These are phyloP conservation scores for Threskiornis aethiopicus DNA, from an alignment of 2,797 vertebrate genomes.

Conservation along the genomic window DNA sequence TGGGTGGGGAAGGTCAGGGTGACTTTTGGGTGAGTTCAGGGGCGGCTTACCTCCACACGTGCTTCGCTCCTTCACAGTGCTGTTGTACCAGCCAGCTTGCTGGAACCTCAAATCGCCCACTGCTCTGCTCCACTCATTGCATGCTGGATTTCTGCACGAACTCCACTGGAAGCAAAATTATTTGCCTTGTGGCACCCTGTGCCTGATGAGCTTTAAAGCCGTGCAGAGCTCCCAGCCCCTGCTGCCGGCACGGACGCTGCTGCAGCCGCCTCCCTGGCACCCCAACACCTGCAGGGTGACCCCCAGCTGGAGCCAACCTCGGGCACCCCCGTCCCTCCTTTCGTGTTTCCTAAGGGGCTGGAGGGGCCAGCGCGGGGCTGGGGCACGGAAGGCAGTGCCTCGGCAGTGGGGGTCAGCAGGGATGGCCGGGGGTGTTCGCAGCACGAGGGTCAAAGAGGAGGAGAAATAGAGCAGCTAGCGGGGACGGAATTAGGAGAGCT, in stretches of 20 bases:
- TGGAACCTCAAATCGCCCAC: neutral
- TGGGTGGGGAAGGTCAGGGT: neutral
- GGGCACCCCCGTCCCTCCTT: accelerated
- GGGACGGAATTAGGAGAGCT: neutral
- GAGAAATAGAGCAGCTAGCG: neutral
- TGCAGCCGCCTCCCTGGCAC: neutral
- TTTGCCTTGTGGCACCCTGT: neutral
- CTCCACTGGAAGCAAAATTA: neutral
- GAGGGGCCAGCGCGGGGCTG: neutral
- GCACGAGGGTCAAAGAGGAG: neutral
- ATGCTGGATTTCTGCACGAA: neutral
- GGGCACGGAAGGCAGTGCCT: neutral
- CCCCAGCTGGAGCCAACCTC: neutral
- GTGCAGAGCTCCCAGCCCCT: neutral
- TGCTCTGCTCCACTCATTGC: neutral
- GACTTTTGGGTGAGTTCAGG: neutral
- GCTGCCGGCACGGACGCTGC: neutral
- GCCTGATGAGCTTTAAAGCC: neutral
- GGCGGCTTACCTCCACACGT: neutral
- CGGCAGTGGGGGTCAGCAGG: neutral
- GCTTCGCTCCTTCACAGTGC: neutral
- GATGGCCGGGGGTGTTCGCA: neutral
- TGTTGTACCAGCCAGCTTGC: neutral
- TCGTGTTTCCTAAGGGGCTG: neutral
- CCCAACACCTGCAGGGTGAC: neutral